Evolutionary conservation across 2,888 invertebrate species (phyloP), one percentile per base, ranked within the genome.

Genomic region (Allacma fusca): DNA sequence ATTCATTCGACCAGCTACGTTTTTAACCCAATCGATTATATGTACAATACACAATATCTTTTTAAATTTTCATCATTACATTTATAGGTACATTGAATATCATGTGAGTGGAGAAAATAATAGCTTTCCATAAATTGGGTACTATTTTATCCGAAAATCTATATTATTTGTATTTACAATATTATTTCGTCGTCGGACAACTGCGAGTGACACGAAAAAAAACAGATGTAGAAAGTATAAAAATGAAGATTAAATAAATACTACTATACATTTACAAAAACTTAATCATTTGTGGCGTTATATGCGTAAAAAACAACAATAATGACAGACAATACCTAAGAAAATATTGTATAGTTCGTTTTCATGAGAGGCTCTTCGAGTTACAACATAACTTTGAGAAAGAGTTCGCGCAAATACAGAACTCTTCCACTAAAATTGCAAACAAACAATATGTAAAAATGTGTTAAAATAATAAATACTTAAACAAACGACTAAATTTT

Each of bases 1-100:
- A 34, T 73, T 64, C 34, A 40, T 26, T 73, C 73, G 62, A 73
- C 64, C 40, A 73, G 73, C 59, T 72, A 72, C 23, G 43, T 73
- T 29, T n/a, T 62, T 59, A 73, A 73, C 62, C 62, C 64, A 69
- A 34, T 62, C 26, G 12, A 19, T 62, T 59, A 34, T 62, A n/a
- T 34, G 59, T 59, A 59, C 0, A 59, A 70, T 24, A 50, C 44
- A 21, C 24, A 12, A 26, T 70, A 26, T 50, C 21, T 70, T 23
- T 70, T 23, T 24, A 70, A 1, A 69, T 69, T 40, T 34, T 43
- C 23, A 23, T 43, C 23, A 23, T 19, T 50, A 50, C 40, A 44
- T 71, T 57, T 73, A 64, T 73, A 76, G 76, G 76, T 76, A 76
- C 76, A 76, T 76, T 62, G 64, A 76, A 76, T 76, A 76, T 76